Base-by-base conservation (phyloP, 2,113 vertebrate species). In the Theristicus caerulescens region DNA sequence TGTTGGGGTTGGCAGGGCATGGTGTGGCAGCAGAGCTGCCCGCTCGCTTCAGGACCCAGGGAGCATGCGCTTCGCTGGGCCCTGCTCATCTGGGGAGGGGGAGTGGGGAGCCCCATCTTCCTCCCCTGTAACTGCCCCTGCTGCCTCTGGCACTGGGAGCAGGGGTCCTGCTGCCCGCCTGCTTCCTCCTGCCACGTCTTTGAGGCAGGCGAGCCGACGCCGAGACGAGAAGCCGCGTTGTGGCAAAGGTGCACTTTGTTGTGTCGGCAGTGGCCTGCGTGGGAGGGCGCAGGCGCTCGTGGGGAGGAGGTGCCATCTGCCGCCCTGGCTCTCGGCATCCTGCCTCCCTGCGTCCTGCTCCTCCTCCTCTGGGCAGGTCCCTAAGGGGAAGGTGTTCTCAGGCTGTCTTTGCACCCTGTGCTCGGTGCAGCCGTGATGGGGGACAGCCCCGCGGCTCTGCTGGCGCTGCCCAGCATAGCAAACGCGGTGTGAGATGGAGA, bases 201-300 rank as follows among this genome's bases (percentile, higher is more conserved):
- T 10, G 40, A 72, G 46, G 54, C 46, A 16, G 61, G 16, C 13
- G 71, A 46, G 10, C 14, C 25, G 47, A 40, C 1, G 2, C 29
- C 2, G 3, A 25, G 27, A 11, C 0, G 1, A 38, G 62, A 29
- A 31, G 64, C 40, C 1, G 10, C 3, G 1, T 44, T 2, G 3
- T 17, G 36, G 26, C 58, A 36, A 59, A 67, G 61, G 27, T 38
- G 32, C 7, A 8, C 27, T 54, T 34, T 16, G 34, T 31, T 62
- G 38, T 61, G 55, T 54, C 3, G 16, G 64, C 38, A 54, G 29
- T 1, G 3, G 29, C 0, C 2, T 26, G 62, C 4, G 2, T 26
- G 47, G 51, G 38, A 51, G 20, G 17, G 27, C 2, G 1, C 2
- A 2, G 14, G 25, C 1, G 2, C 29, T 73, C 7, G 0, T 44